phyloP scores from a whole-genome alignment of 2,797 vertebrate genomes.

The Adrianichthys oophorus region DNA sequence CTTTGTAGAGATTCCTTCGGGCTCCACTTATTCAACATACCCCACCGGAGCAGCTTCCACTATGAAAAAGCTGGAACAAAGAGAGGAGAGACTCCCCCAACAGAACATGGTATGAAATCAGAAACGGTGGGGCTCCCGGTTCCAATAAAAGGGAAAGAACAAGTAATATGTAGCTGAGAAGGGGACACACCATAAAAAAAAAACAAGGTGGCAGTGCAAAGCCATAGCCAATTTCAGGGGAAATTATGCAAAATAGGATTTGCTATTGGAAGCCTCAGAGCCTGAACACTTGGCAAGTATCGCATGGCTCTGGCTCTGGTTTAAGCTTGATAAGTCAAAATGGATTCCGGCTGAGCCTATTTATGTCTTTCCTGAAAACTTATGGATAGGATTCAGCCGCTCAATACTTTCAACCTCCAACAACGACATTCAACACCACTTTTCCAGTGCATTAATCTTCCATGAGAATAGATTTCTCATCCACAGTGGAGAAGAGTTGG shows the following conservation, averaged over 20 bases:
- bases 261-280: conserved; percentile 74
- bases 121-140: conserved; percentile 62
- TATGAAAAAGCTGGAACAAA: conserved; percentile 75
- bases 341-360: conserved; percentile 79
- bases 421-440: conserved; percentile 79
- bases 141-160: conserved; percentile 60
- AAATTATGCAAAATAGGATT: conserved; percentile 76
- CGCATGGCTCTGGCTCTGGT: conserved; percentile 63
- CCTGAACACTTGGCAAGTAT: conserved; percentile 71
- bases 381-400: conserved; percentile 77
- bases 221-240: conserved; percentile 72
- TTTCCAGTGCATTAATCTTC: conserved; percentile 77
- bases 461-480: conserved; percentile 77
- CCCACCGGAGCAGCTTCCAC: conserved; percentile 75
- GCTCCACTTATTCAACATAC: conserved; percentile 82
- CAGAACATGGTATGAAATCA: conserved; percentile 59
- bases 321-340: conserved; percentile 78
- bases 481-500: conserved; percentile 56
- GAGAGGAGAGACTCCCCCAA: conserved; percentile 67
- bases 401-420: conserved; percentile 80
- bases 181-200: conserved; percentile 42
- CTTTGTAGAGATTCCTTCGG: conserved; percentile 83
- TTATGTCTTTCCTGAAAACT: conserved; percentile 82
- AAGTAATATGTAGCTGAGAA: conserved; percentile 58
- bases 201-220: conserved; percentile 59